Evolutionary conservation across 2,888 invertebrate genomes (phyloP), one percentile per base, ranked within the genome.

Genomic region (Drosophila kanekoi): DNA sequence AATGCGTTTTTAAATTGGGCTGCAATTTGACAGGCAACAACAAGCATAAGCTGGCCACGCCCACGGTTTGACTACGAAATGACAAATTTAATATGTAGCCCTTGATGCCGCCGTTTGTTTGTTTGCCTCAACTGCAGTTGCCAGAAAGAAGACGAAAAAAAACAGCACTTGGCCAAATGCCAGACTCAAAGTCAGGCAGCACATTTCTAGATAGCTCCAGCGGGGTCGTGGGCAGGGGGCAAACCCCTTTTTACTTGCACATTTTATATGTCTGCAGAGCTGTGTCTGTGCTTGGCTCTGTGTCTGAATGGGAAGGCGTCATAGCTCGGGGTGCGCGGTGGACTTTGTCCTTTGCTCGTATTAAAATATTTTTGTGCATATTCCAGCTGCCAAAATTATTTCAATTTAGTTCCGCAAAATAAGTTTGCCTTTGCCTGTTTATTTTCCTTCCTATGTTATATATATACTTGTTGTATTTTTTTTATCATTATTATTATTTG

Each of bases 391-490:
- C 89, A 85, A 85, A 84, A 89, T 89, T 82, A 85, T 85, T 89
- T 89, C 88, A 89, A 89, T 85, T 85, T 85, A 85, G 84, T 85
- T 89, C 86, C 89, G 86, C 84, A 87, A 81, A 85, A 85, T 85
- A 85, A 87, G 89, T 88, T 85, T 87, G 59, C 54, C 45, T 78
- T 64, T 49, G 59, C 57, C 49, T 57, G 16, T 35, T 20, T 23
- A 49, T 28, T 35, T 66, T 14, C 62, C 44, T 67, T 51, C 48
- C 38, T 72, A 65, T 44, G 18, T 33, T 41, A 32, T 18, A 33
- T 49, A 4, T 18, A 44, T 44, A 52, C 53, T 59, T 40, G 64
- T 44, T 52, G 69, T 28, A 47, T 41, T 23, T 60, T 35, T 11
- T 41, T 38, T 13, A n/a, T n/a, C 32, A n/a, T 20, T 64, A n/a